Percentiles rank a stretch among this genome's conserved stretches.
Conservation (phyloP, 2,113 vertebrate species). For the Dicrurus megarhynchus region DNA sequence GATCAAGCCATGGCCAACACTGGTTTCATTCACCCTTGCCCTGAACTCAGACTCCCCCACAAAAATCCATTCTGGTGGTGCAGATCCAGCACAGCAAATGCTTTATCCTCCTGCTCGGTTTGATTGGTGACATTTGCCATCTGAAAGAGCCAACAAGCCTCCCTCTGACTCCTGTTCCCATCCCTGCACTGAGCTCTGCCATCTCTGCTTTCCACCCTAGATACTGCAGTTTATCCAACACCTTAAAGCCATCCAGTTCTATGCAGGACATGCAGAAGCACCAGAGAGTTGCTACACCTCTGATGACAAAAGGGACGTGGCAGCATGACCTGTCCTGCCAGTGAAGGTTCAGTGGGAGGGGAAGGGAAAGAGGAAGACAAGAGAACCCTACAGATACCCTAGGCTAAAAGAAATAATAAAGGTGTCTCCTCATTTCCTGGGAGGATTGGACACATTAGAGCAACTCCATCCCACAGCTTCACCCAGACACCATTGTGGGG, state of each 20-base stretch:
- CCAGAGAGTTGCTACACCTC: neutral
- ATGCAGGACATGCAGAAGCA: neutral
- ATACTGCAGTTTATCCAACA: conserved; percentile 62
- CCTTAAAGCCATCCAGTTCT: conserved; percentile 31
- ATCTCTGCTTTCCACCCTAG: conserved; percentile 5
- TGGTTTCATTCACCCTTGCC: neutral
- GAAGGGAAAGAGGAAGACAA: neutral
- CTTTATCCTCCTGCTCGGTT: neutral
- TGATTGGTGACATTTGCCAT: neutral
- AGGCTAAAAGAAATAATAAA: neutral
- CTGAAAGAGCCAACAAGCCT: neutral
- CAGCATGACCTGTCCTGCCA: neutral
- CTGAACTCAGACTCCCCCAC: neutral
- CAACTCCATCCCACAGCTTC: neutral
- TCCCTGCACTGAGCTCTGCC: neutral
- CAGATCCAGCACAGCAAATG: neutral
- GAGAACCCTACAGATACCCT: neutral
- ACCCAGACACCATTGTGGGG: accelerated
- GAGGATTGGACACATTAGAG: neutral
- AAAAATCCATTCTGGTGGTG: neutral
- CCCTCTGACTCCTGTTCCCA: neutral
- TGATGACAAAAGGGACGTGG: neutral
- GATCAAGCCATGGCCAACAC: neutral
- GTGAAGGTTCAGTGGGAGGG: neutral
- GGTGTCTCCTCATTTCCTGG: neutral